Conservation (phyloP, 2,888 invertebrate genomes). For the Strigamia transsilvanica region DNA sequence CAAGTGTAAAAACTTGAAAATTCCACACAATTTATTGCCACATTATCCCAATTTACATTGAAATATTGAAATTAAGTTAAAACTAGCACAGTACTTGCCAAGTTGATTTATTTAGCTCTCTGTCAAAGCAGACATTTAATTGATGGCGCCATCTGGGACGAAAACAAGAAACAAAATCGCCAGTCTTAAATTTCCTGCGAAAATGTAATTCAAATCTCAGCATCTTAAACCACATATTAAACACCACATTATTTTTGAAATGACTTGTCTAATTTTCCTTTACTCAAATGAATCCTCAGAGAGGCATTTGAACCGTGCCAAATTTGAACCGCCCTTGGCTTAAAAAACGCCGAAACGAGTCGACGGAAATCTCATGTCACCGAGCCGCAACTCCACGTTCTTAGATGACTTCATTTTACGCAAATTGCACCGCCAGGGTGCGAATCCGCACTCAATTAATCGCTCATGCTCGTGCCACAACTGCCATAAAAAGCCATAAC, state of each 20-base stretch:
- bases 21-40: no score
- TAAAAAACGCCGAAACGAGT: neutral
- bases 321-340: neutral
- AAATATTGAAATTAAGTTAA: no score
- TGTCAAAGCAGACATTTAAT: no score
- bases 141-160: no score
- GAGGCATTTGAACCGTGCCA: neutral
- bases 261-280: neutral
- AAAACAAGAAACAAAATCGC: no score
- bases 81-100: no score
- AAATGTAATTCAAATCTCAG: no score
- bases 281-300: neutral
- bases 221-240: neutral
- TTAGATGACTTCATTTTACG: conserved; percentile 4
- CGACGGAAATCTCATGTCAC: neutral
- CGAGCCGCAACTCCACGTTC: neutral
- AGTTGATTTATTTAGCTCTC: no score
- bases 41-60: no score
- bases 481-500: conserved; percentile 25
- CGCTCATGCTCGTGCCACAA: neutral
- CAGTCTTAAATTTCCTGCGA: no score
- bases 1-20: no score
- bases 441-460: conserved; percentile 20
- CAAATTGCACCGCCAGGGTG: conserved; percentile 38
- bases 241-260: neutral